Percentiles rank a stretch among this genome's conserved stretches.
Evolutionary conservation across 2,888 invertebrate species (phyloP).

Genomic region (Glyphotaelius pellucidus): DNA sequence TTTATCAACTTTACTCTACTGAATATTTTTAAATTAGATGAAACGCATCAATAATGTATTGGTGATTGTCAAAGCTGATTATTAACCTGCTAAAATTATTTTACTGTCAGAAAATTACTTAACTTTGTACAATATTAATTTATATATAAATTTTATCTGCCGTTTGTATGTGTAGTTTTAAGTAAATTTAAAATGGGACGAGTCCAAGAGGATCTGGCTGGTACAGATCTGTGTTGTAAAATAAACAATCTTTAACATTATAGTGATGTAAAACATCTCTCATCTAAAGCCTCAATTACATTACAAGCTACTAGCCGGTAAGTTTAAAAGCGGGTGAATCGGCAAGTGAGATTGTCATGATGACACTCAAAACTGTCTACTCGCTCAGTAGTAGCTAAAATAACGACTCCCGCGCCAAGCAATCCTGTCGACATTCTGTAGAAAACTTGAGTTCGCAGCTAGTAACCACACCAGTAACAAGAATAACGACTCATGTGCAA

Average conservation of each 20-base stretch:
- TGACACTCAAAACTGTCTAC: no score
- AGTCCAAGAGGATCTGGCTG: conserved; percentile 29
- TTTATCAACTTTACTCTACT: conserved; percentile 34
- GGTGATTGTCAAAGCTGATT: not conserved
- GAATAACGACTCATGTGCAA: no score
- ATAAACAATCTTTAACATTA: not conserved
- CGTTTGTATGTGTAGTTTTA: not conserved
- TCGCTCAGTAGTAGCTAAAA: no score
- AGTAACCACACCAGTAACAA: no score
- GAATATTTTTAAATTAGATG: conserved; percentile 6
- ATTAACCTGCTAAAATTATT: not conserved
- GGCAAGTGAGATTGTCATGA: no score
- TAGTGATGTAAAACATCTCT: not conserved
- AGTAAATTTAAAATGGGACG: not conserved
- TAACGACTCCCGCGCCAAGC: no score
- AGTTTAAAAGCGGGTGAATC: no score
- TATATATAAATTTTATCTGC: not conserved
- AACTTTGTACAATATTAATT: not conserved
- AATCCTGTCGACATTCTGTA: no score
- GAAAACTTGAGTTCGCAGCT: no score
- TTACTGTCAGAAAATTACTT: not conserved
- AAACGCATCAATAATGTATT: not conserved
- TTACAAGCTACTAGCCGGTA: no score
- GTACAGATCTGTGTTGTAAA: conserved; percentile 35
- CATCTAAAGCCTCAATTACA: no score